Conservation (phyloP, 2,797 vertebrate genomes). For the Melanotaenia boesemani region DNA sequence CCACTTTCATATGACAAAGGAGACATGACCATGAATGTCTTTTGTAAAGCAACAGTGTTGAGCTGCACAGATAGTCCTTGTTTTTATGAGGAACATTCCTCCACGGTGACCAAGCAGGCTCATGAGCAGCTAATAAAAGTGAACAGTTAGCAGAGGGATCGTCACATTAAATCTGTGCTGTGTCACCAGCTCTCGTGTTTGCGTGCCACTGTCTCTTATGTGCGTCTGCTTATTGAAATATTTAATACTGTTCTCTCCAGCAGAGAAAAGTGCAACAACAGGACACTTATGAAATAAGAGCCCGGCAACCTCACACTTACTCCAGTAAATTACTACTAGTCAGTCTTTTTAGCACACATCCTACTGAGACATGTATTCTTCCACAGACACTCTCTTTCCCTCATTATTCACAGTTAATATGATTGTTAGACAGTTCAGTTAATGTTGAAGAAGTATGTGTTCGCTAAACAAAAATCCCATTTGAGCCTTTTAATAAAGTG, state of each 20-base stretch:
- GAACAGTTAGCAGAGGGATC: slow-evolving; percentile 43
- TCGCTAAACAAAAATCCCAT: neutral
- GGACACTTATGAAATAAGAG: slow-evolving; percentile 23
- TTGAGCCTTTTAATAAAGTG: neutral
- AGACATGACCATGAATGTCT: slow-evolving; percentile 34
- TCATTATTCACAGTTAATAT: neutral
- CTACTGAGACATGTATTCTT: neutral
- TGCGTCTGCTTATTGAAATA: slow-evolving; percentile 49
- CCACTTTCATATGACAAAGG: slow-evolving; percentile 39
- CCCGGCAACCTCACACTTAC: slow-evolving; percentile 7
- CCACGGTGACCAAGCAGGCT: slow-evolving; percentile 27
- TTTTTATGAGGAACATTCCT: slow-evolving; percentile 32
- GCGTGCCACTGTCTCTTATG: slow-evolving; percentile 35
- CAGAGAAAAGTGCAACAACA: slow-evolving; percentile 24
- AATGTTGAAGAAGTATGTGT: neutral
- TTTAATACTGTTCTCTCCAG: slow-evolving; percentile 49
- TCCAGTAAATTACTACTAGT: neutral
- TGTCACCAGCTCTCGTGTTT: slow-evolving; percentile 50
- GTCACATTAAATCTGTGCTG: slow-evolving; percentile 53
- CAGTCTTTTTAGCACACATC: neutral
- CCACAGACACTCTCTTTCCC: too few relatives aligned
- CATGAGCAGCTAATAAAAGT: slow-evolving; percentile 49
- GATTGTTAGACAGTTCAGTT: neutral
- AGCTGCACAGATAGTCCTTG: slow-evolving; percentile 31
- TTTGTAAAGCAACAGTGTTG: slow-evolving; percentile 37